These are phyloP conservation scores for Bucco capensis DNA, from an alignment of 2,113 vertebrate genomes.

Conservation along the genomic window DNA sequence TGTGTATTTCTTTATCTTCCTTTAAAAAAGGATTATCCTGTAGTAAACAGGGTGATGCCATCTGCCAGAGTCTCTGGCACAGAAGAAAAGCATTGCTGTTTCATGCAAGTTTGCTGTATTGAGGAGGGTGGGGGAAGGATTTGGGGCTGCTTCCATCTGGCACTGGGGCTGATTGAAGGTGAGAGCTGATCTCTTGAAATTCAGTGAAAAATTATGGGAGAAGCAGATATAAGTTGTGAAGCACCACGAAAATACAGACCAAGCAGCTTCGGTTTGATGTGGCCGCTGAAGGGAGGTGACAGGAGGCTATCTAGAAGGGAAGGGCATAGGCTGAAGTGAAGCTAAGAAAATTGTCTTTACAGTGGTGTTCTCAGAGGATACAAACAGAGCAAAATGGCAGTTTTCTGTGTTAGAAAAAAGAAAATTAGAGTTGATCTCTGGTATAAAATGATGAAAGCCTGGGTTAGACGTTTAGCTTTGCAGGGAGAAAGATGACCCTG, in stretches of 20 bases:
- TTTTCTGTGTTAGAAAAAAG: background rate
- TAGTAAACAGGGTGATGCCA: constrained; percentile 53
- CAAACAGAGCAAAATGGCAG: background rate
- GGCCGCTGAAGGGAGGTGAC: background rate
- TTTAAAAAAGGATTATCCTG: constrained; percentile 40
- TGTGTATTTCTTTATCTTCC: constrained; percentile 11
- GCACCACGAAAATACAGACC: background rate
- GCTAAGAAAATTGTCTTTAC: background rate
- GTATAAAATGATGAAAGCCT: background rate
- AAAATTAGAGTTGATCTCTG: constrained; percentile 27
- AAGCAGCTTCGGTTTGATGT: background rate
- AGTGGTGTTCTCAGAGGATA: background rate
- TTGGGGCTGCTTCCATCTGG: constrained; percentile 53
- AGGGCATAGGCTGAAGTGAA: background rate
- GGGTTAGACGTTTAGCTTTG: background rate
- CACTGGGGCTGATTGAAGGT: constrained; percentile 41
- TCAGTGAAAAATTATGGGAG: background rate
- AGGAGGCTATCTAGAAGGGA: background rate
- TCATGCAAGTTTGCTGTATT: constrained; percentile 36
- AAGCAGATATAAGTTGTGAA: background rate
- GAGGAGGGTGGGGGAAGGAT: background rate
- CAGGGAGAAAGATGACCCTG: background rate
- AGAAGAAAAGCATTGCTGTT: constrained; percentile 57
- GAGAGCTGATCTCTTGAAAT: constrained; percentile 44
- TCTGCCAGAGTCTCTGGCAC: constrained; percentile 49